These are phyloP conservation scores for Harpalus rufipes DNA, from an alignment of 2,888 invertebrate genomes.

Conservation along the genomic window DNA sequence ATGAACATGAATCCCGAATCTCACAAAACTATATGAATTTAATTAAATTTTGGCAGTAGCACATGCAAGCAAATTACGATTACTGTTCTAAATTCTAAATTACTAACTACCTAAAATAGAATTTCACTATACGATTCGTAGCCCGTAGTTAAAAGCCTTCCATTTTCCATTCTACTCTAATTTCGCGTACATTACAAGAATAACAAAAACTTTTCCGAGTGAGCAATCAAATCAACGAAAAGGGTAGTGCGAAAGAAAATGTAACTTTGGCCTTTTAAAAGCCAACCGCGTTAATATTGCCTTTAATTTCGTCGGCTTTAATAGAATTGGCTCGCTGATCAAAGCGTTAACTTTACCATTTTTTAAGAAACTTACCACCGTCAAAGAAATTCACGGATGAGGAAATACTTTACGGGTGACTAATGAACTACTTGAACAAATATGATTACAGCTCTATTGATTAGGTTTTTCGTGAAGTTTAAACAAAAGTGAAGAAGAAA, in stretches of 20 bases:
- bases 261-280: neutral
- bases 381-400: constrained; percentile 1
- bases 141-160: neutral
- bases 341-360: neutral
- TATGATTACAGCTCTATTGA: neutral
- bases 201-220: neutral
- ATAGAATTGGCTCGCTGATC: neutral
- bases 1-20: no score
- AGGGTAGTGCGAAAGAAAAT: neutral
- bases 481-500: neutral
- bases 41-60: no score
- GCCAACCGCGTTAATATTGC: neutral
- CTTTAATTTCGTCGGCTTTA: neutral
- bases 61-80: no score
- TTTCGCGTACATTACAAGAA: neutral
- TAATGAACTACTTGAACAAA: neutral
- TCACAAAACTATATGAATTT: no score
- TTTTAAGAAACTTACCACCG: neutral
- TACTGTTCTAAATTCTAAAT: no score
- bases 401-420: neutral
- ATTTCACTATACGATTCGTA: no score
- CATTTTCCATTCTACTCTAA: neutral
- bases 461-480: neutral
- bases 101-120: no score
- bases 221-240: neutral